These are phyloP conservation scores for Sebastes matsubarae DNA, from an alignment of 2,797 vertebrate genomes.

Conservation along the genomic window DNA sequence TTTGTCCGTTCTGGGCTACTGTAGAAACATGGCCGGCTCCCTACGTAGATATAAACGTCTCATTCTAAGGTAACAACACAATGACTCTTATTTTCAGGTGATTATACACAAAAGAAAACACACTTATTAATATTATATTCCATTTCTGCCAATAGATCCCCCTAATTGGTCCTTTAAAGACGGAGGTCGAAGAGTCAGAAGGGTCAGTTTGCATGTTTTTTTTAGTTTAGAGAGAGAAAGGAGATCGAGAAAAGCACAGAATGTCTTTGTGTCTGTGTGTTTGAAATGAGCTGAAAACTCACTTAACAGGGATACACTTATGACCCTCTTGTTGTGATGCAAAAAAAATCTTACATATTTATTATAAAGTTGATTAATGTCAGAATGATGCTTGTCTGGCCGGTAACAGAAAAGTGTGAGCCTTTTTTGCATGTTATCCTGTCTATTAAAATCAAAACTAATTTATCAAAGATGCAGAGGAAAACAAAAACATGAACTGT, in stretches of 20 bases:
- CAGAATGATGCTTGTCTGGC: neutral
- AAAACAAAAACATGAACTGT: conserved; percentile 2
- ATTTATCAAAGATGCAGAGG: neutral
- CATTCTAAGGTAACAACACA: too few species aligned
- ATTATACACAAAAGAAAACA: too few species aligned
- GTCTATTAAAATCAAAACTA: neutral
- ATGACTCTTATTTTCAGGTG: too few species aligned
- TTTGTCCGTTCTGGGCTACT: too few species aligned
- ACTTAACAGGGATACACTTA: neutral
- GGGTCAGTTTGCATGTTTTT: neutral
- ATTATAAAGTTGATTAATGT: neutral
- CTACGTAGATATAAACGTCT: too few species aligned
- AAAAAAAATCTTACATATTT: neutral
- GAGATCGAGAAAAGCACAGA: neutral
- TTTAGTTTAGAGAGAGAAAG: neutral
- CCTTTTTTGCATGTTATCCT: too few species aligned
- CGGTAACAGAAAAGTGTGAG: neutral
- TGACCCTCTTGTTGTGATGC: neutral
- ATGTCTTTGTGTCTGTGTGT: neutral
- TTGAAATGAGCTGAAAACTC: neutral
- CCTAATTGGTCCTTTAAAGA: neutral
- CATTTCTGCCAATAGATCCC: neutral
- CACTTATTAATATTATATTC: too few species aligned
- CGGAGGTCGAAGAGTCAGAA: neutral
- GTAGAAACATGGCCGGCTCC: too few species aligned